A percentile compares a stretch with the other conserved stretches of the same genome.
These are phyloP conservation scores for Trichomalopsis sarcophagae DNA, from an alignment of 1,140 invertebrate species.

Conservation along the genomic window DNA sequence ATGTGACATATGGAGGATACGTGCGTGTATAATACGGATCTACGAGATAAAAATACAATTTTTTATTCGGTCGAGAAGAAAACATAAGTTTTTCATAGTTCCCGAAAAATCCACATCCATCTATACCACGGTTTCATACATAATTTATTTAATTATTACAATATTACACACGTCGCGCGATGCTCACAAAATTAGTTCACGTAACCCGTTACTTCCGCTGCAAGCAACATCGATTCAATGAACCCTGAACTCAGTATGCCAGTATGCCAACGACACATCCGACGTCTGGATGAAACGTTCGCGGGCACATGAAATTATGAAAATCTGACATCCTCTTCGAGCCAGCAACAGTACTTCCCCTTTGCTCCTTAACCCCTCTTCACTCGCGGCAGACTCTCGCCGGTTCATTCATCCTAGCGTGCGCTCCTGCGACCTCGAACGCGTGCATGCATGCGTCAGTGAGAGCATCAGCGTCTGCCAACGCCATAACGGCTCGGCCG, in stretches of 20 bases:
- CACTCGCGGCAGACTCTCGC: background rate
- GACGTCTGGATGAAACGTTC: too few relatives aligned
- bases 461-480: background rate
- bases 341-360: background rate
- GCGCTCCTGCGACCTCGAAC: slow-evolving; percentile 24
- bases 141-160: too few relatives aligned
- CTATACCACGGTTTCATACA: too few relatives aligned
- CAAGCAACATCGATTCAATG: too few relatives aligned
- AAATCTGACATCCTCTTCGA: background rate
- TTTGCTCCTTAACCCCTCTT: background rate
- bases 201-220: too few relatives aligned
- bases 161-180: too few relatives aligned
- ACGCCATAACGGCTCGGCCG: background rate
- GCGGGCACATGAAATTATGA: background rate
- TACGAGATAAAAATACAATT: slow-evolving; percentile 26
- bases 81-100: too few relatives aligned
- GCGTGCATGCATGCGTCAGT: background rate
- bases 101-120: too few relatives aligned
- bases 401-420: slow-evolving; percentile 26
- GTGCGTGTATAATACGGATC: background rate
- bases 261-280: background rate
- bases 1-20: slow-evolving; percentile 26
- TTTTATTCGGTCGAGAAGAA: background rate
- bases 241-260: too few relatives aligned
- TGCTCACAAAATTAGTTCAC: too few relatives aligned